These are phyloP conservation scores for Nephrocerus scutellatus DNA, from an alignment of 2,888 invertebrate species.

Conservation along the genomic window DNA sequence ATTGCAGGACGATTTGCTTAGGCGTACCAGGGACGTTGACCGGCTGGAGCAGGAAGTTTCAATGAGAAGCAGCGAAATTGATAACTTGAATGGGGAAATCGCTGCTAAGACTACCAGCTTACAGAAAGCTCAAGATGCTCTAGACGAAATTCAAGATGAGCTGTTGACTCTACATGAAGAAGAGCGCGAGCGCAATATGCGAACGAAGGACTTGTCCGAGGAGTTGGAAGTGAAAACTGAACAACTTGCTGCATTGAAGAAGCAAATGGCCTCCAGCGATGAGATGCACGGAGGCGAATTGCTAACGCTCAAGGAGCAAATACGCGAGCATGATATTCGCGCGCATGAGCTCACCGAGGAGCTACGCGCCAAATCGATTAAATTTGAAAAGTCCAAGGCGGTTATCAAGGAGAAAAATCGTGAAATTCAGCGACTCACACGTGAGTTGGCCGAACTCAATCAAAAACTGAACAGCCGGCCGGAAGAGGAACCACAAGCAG, in stretches of 20 bases:
- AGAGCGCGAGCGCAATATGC: conserved; percentile 5
- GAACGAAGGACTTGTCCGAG: conserved; percentile 41
- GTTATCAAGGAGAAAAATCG: conserved; percentile 53
- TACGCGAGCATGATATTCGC: conserved; percentile 42
- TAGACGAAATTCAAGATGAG: conserved; percentile 24
- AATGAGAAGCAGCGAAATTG: no score
- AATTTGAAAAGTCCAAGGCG: conserved; percentile 50
- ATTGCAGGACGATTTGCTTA: conserved; percentile 13
- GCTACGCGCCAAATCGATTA: conserved; percentile 50
- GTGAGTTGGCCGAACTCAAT: conserved; percentile 30
- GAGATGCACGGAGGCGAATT: no score
- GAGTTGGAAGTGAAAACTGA: conserved; percentile 47
- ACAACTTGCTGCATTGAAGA: conserved; percentile 48
- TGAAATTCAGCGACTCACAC: conserved; percentile 49
- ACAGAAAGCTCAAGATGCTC: conserved; percentile 18
- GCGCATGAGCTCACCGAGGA: conserved; percentile 48
- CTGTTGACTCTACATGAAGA: conserved; percentile 19
- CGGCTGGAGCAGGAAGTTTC: no score
- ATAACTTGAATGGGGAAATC: conserved; percentile 19
- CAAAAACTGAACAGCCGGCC: conserved; percentile 28
- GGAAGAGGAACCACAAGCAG: conserved; percentile 27
- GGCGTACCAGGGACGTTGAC: conserved; percentile 16
- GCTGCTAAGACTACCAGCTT: conserved; percentile 16
- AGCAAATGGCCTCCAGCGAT: conserved; percentile 38
- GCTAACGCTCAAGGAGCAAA: conserved; percentile 13